Conservation (phyloP, 1,140 invertebrate species). For the Caenorhabditis latens region DNA sequence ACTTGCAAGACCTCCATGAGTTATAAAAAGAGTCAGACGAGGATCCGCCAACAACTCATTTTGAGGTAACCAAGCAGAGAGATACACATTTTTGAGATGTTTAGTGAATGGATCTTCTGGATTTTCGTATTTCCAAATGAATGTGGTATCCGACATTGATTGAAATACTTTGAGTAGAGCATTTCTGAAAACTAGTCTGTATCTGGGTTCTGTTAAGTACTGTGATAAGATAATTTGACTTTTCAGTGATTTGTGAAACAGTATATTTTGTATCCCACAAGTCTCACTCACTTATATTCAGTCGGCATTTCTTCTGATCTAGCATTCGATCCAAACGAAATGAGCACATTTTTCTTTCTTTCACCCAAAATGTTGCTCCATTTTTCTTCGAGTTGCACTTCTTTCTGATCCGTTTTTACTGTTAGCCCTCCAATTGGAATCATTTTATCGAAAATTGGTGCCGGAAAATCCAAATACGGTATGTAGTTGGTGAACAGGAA, state of each 20-base stretch:
- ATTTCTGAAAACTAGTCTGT: constrained; percentile 7
- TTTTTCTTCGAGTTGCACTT: constrained; percentile 37
- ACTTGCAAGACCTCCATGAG: constrained; percentile 71
- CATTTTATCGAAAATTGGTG: constrained; percentile 60
- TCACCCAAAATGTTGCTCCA: constrained; percentile 55
- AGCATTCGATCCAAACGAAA: constrained; percentile 69
- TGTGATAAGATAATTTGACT: too few species aligned
- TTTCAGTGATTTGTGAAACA: neutral
- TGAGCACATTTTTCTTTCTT: constrained; percentile 60
- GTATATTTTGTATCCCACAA: neutral
- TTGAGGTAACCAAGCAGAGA: constrained; percentile 64
- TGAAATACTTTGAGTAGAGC: constrained; percentile 40
- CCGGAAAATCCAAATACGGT: constrained; percentile 54
- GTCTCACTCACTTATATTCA: constrained; percentile 54
- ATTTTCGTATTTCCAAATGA: constrained; percentile 65
- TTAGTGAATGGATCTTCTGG: constrained; percentile 36
- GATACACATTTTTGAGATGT: constrained; percentile 55
- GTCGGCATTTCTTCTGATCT: constrained; percentile 61
- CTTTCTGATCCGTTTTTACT: constrained; percentile 37
- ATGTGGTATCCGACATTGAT: constrained; percentile 31
- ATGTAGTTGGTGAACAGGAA: constrained; percentile 59
- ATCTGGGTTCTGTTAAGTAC: neutral
- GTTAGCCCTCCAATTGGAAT: constrained; percentile 63
- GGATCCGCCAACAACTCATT: constrained; percentile 68
- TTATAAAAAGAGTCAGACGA: constrained; percentile 69